Evolutionary conservation across 1,140 invertebrate genomes (phyloP), one percentile per base, ranked within the genome.

Genomic region (Dendroctonus valens): DNA sequence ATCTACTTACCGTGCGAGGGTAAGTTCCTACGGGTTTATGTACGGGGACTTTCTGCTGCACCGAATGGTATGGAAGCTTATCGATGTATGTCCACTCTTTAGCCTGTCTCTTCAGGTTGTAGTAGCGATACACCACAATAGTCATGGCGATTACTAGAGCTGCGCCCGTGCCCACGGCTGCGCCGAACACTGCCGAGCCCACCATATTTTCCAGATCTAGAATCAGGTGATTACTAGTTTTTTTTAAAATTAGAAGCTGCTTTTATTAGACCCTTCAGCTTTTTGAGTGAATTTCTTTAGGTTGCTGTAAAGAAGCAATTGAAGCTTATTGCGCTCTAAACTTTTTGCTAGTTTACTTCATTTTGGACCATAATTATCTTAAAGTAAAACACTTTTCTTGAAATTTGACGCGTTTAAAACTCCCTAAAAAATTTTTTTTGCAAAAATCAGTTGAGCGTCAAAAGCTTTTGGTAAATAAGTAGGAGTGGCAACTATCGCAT

Each of bases 61-160:
- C 46, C 37, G 63, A 58, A 15, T 72, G 73, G 53, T 73, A 74
- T 4, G 69, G 76, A 80, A 82, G 83, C 7, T 78, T 80, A 69
- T 86, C 84, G 65, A 86, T 69, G 40, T 82, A 81, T 12, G 79
- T 82, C 85, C 84, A 86, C 69, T 83, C 82, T 60, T 83, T 83
- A 8, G 78, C 79, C 40, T 81, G 80, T 44, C 78, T 79, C 49
- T 82, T 81, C 4, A 79, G 69, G 6, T 81, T 75, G 70, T 88
- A 87, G 69, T 88, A 88, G 8, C 85, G 83, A 70, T 87, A 87
- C 64, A 87, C 79, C 11, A 88, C 83, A 57, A 88, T 84, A 0
- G 85, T 87, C 70, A 88, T 82, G 6, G 85, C 86, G 37, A 87
- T 80, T 26, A 87, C 72, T 6, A 88, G 72, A 0, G 86, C 86